Base-by-base conservation (phyloP, 2,113 vertebrate genomes). In the Pedetes capensis region DNA sequence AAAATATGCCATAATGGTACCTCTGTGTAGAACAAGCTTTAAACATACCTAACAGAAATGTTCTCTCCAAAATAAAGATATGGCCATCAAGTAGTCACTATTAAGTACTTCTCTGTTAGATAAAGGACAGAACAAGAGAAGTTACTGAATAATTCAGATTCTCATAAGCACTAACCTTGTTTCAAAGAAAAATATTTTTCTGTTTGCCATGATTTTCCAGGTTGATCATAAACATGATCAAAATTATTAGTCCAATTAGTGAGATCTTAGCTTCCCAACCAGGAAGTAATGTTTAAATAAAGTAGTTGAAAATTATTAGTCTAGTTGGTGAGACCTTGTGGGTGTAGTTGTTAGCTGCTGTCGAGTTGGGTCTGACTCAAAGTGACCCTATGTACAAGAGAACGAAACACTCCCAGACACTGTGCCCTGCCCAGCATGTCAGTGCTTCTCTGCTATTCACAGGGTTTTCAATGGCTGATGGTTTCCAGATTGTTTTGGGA, bases 121-220 rank as follows among this genome's bases (percentile, higher is more conserved):
- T 59, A 87, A 90, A 82, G 42, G 42, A 51, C 39, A 86, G 2
- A 79, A 17, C 1, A 69, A 74, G 95, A 44, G 42, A 69, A 81
- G 17, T 25, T 55, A 44, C 13, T 71, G 12, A 57, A 71, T 91
- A 66, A 93, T 87, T 83, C 57, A 84, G 69, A 88, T 80, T n/a
- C n/a, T 96, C 59, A 69, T 61, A 49, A 89, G 89, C 16, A 66
- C 13, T 71, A 89, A 75, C 3, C 5, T 34, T 23, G 4, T 72
- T 95, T 88, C 55, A 94, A 94, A 49, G 37, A 87, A 75, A 87
- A 44, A 42, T 16, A 72, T 20, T 75, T 96, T 87, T 59, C 81
- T 59, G 14, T 69, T 83, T 87, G 80, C 47, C n/a, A 63, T 80
- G 49, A 87, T 72, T 80, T 89, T 89, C 17, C 64, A 66, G 10